Evolutionary conservation across 2,113 vertebrate species (phyloP).

Genomic region (Corynorhinus townsendii): DNA sequence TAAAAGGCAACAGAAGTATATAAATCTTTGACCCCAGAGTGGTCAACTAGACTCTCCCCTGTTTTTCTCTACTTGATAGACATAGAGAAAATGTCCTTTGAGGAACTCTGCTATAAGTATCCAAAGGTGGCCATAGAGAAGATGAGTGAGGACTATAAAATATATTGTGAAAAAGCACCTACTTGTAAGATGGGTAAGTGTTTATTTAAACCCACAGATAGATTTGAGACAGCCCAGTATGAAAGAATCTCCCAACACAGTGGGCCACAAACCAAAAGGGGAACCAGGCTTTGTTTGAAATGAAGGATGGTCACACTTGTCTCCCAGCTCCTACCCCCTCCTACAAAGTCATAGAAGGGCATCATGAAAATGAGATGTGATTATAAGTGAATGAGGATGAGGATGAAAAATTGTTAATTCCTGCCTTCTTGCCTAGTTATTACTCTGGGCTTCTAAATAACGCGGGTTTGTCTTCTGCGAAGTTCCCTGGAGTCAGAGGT

Average conservation of each 20-base stretch:
- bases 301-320: not conserved
- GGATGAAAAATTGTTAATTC: not conserved
- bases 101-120: conserved; percentile 56
- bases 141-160: conserved; percentile 67
- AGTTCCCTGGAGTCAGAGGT: not conserved
- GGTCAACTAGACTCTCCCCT: not conserved
- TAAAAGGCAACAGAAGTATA: not conserved
- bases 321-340: too few relatives aligned
- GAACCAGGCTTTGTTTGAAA: not conserved
- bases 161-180: conserved; percentile 43
- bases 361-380: not conserved
- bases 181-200: conserved; percentile 46
- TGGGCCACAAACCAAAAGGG: not conserved
- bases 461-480: not conserved
- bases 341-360: not conserved
- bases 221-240: not conserved
- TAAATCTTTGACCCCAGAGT: not conserved
- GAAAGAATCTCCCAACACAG: not conserved
- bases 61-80: conserved; percentile 57
- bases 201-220: not conserved
- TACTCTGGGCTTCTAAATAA: not conserved
- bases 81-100: conserved; percentile 50
- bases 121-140: conserved; percentile 59
- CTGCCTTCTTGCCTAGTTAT: not conserved
- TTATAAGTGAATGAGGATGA: not conserved